These are phyloP conservation scores for Lepidocolaptes lacrymiger DNA, from an alignment of 2,797 vertebrate species.

Conservation along the genomic window DNA sequence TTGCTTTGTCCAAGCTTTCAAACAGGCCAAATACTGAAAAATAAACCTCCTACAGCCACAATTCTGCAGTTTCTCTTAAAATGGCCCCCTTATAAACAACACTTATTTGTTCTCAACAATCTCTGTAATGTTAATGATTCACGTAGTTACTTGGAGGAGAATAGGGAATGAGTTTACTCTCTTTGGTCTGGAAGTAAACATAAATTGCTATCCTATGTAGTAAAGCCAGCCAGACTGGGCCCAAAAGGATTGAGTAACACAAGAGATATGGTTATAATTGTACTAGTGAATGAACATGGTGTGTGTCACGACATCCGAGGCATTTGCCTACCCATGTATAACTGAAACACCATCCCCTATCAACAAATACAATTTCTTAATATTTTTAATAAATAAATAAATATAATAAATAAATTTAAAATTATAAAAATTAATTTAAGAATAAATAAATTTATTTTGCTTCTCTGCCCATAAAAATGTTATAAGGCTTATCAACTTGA, in stretches of 20 bases:
- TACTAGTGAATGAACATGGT: background rate
- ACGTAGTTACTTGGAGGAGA: background rate
- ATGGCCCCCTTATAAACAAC: background rate
- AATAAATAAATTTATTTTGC: background rate
- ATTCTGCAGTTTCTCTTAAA: background rate
- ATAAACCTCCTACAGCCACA: background rate
- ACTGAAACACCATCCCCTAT: background rate
- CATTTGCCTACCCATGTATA: background rate
- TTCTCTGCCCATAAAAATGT: background rate
- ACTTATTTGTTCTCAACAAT: background rate
- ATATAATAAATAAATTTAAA: too few relatives aligned
- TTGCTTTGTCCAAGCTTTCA: background rate
- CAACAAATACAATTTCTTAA: background rate
- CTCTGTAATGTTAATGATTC: background rate
- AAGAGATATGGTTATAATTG: background rate
- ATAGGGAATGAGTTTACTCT: background rate
- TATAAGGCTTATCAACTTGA: background rate
- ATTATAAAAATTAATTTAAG: too few relatives aligned
- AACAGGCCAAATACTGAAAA: background rate
- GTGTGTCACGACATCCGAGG: accelerated
- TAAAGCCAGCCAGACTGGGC: background rate
- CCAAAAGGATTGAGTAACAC: background rate
- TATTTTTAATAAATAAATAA: too few relatives aligned
- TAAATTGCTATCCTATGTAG: background rate
- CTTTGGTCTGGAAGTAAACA: background rate